Conservation (phyloP, 2,797 vertebrate species). For the Sebastes itinus region DNA sequence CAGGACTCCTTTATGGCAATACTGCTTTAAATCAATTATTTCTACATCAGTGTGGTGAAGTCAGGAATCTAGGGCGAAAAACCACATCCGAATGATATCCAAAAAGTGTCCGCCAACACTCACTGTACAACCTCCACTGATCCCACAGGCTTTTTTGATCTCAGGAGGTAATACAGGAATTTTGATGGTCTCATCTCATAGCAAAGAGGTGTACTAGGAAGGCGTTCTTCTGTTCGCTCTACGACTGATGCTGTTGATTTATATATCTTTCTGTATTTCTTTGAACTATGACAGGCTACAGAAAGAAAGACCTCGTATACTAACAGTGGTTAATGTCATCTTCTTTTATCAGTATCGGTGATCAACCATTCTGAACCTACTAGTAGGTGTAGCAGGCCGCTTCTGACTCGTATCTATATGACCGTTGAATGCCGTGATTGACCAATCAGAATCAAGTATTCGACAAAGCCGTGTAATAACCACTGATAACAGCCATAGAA, state of each 20-base stretch:
- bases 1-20: neutral
- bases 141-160: neutral
- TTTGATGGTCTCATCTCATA: neutral
- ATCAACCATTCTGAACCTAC: too few relatives aligned
- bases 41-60: neutral
- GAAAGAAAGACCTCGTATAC: neutral
- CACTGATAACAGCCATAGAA: neutral
- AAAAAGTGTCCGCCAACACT: neutral
- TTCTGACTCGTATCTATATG: too few relatives aligned
- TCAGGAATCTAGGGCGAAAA: neutral
- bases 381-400: too few relatives aligned
- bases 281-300: neutral
- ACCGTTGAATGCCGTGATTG: rapidly evolving
- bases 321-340: neutral
- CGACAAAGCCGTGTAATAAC: neutral
- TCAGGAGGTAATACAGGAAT: neutral
- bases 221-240: neutral
- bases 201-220: neutral
- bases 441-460: too few relatives aligned
- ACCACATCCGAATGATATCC: neutral
- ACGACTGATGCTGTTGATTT: neutral
- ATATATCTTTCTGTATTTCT: neutral
- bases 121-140: too few relatives aligned
- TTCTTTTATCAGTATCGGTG: too few relatives aligned
- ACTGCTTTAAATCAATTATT: neutral